A percentile compares a stretch with the other conserved stretches of the same genome.
phyloP scores from a whole-genome alignment of 2,888 invertebrate species.

The Oxytorus armatus region DNA sequence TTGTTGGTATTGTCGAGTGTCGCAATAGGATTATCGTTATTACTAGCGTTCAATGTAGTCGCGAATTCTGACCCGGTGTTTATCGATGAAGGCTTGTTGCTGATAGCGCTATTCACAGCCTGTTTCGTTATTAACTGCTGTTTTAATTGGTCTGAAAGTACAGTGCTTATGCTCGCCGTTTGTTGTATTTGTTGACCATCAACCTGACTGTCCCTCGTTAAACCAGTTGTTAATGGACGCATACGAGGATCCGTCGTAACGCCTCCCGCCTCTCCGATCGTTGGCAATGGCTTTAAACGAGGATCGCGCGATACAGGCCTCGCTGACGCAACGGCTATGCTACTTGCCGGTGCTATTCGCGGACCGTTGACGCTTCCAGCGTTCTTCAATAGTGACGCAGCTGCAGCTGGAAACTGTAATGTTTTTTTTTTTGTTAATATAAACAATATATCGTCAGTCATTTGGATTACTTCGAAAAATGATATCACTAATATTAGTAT shows the following conservation, averaged over 20 bases:
- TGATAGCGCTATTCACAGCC: slow-evolving; percentile 79
- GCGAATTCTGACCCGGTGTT: slow-evolving; percentile 76
- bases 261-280: slow-evolving; percentile 75
- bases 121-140: slow-evolving; percentile 81
- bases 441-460: no score
- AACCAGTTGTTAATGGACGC: slow-evolving; percentile 64
- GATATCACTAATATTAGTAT: no score
- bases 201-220: slow-evolving; percentile 22
- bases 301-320: slow-evolving; percentile 83
- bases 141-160: slow-evolving; percentile 82
- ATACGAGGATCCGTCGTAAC: slow-evolving; percentile 75
- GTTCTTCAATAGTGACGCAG: slow-evolving; percentile 79
- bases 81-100: slow-evolving; percentile 79
- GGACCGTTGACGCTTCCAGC: slow-evolving; percentile 79
- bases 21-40: slow-evolving; percentile 80
- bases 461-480: no score
- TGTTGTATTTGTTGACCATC: slow-evolving; percentile 18
- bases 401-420: slow-evolving; percentile 78
- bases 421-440: slow-evolving; percentile 6
- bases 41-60: slow-evolving; percentile 77
- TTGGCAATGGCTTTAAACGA: slow-evolving; percentile 75
- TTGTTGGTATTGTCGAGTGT: slow-evolving; percentile 78
- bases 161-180: slow-evolving; percentile 76
- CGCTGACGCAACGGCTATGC: slow-evolving; percentile 85
- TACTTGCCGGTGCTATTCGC: slow-evolving; percentile 87